Evolutionary conservation across 2,113 vertebrate species (phyloP).

Genomic region (Salminus brasiliensis): DNA sequence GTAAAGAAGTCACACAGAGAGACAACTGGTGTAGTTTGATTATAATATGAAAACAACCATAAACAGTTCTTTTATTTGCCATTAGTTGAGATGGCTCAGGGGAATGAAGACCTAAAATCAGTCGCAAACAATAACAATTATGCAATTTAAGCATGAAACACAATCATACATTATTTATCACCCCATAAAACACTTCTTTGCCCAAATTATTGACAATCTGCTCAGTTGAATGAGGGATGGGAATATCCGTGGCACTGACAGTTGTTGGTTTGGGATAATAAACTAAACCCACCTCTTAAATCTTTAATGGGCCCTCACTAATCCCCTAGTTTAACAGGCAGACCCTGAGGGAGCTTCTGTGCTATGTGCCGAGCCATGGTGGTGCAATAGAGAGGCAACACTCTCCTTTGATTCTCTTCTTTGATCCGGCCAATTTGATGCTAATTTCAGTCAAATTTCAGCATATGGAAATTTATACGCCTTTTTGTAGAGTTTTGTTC

Average conservation of each 20-base stretch:
- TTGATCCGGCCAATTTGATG: conserved; percentile 49
- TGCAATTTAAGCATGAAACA: conserved; percentile 35
- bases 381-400: conserved; percentile 51
- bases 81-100: conserved; percentile 3
- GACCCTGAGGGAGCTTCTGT: conserved; percentile 51
- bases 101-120: conserved; percentile 28
- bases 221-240: conserved; percentile 44
- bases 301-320: conserved; percentile 62
- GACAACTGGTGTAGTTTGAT: background rate
- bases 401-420: conserved; percentile 46
- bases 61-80: conserved; percentile 27
- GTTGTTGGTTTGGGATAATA: conserved; percentile 64
- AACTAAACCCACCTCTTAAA: conserved; percentile 66
- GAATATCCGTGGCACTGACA: conserved; percentile 54
- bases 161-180: conserved; percentile 48
- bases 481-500: conserved; percentile 4
- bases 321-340: conserved; percentile 57
- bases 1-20: background rate
- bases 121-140: conserved; percentile 39
- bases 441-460: conserved; percentile 54
- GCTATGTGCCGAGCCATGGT: conserved; percentile 33
- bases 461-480: conserved; percentile 46
- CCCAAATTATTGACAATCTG: conserved; percentile 50
- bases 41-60: conserved; percentile 6
- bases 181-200: conserved; percentile 25